Evolutionary conservation across 2,797 vertebrate species (phyloP).

Genomic region (Myotis vivesi): DNA sequence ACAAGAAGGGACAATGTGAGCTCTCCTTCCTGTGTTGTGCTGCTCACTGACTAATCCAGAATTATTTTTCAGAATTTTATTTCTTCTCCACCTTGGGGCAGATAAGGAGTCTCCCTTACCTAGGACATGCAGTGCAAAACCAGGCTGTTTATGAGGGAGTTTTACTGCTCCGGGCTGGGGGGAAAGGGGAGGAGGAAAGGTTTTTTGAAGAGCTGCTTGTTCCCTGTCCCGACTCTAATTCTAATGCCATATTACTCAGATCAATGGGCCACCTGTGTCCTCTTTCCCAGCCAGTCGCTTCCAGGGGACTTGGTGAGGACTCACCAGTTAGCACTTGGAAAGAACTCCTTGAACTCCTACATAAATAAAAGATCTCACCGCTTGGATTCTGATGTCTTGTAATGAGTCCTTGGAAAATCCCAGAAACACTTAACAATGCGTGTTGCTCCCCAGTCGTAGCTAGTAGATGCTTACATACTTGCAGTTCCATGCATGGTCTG

Average conservation of each 20-base stretch:
- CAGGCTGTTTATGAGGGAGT: not conserved
- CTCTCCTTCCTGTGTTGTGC: too few species aligned
- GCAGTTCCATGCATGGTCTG: too few species aligned
- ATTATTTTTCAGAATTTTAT: not conserved
- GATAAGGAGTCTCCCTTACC: not conserved
- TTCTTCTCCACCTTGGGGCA: not conserved
- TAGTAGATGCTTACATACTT: accelerated
- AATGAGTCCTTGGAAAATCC: not conserved
- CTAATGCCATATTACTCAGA: not conserved
- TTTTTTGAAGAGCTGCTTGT: not conserved
- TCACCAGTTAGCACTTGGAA: not conserved
- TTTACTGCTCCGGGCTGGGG: not conserved
- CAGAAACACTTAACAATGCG: not conserved
- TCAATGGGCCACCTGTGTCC: accelerated
- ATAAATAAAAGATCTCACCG: not conserved
- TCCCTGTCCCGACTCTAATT: not conserved
- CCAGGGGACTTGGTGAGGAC: not conserved
- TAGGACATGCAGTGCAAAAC: not conserved
- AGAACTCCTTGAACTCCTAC: not conserved
- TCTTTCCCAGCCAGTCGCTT: not conserved
- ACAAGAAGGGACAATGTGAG: accelerated
- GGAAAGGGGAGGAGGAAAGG: too few species aligned
- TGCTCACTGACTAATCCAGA: not conserved
- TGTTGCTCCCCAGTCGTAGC: not conserved
- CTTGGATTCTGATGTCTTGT: not conserved